These are phyloP conservation scores for Cherax quadricarinatus DNA, from an alignment of 1,140 invertebrate species.

Conservation along the genomic window DNA sequence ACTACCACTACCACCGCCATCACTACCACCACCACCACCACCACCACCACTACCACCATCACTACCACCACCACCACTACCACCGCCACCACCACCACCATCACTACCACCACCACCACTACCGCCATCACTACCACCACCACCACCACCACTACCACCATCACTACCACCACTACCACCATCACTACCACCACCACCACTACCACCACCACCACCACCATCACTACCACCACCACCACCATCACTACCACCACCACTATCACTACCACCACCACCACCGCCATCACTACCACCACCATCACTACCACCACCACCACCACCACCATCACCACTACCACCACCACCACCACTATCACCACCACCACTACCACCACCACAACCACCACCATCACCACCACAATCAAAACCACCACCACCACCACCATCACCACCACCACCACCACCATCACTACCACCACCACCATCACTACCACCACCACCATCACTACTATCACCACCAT, in stretches of 20 bases:
- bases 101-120: neutral
- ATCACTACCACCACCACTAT: neutral
- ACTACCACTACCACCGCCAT: neutral
- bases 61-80: neutral
- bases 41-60: neutral
- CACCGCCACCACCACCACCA: neutral
- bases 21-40: neutral
- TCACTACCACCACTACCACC: neutral
- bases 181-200: neutral
- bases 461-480: neutral
- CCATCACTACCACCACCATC: neutral
- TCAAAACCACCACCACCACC: neutral
- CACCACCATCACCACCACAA: neutral
- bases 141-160: neutral
- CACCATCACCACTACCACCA: neutral
- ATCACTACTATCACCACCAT: neutral
- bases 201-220: neutral
- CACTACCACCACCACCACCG: neutral
- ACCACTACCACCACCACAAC: neutral
- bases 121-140: conserved; percentile 17
- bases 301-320: neutral
- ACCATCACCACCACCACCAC: neutral
- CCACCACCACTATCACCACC: neutral
- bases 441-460: neutral
- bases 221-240: neutral